A percentile compares a stretch with the other conserved stretches of the same genome.
Conservation (phyloP, 2,888 invertebrate species). For the Cryptocheilus praepositus region DNA sequence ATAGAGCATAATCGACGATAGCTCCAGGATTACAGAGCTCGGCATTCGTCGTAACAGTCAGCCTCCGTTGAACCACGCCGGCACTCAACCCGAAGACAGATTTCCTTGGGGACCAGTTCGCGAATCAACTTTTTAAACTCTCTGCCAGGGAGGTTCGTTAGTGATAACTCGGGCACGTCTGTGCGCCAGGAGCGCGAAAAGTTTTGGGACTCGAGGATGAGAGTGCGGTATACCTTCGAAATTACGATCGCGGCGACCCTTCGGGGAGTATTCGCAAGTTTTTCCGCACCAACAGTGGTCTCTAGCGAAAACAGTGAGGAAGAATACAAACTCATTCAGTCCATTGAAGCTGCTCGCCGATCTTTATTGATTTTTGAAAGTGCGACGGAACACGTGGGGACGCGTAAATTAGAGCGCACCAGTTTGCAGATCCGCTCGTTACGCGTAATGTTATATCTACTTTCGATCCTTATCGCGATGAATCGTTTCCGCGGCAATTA, state of each 20-base stretch:
- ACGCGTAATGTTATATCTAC: background rate
- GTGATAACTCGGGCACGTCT: constrained; percentile 53
- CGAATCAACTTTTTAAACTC: constrained; percentile 63
- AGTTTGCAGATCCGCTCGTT: constrained; percentile 16
- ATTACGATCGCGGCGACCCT: constrained; percentile 36
- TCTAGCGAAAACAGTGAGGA: constrained; percentile 13
- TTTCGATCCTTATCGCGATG: background rate
- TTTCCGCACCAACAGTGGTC: constrained; percentile 34
- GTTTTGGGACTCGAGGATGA: constrained; percentile 33
- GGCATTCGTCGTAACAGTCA: constrained; percentile 40
- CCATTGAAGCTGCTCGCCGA: too few species aligned
- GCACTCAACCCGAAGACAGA: constrained; percentile 49
- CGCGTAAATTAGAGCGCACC: too few species aligned
- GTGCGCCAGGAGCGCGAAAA: constrained; percentile 43
- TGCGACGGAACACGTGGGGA: too few species aligned
- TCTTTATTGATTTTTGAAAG: too few species aligned
- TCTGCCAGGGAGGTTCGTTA: constrained; percentile 51
- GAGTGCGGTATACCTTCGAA: constrained; percentile 41
- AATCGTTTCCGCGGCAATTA: background rate
- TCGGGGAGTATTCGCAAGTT: constrained; percentile 41
- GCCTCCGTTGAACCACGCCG: constrained; percentile 22
- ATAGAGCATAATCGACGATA: background rate
- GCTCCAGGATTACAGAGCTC: constrained; percentile 20
- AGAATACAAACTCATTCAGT: constrained; percentile 18
- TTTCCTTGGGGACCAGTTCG: constrained; percentile 61